phyloP scores from a whole-genome alignment of 2,888 invertebrate species.

The Charanyca ferruginea region DNA sequence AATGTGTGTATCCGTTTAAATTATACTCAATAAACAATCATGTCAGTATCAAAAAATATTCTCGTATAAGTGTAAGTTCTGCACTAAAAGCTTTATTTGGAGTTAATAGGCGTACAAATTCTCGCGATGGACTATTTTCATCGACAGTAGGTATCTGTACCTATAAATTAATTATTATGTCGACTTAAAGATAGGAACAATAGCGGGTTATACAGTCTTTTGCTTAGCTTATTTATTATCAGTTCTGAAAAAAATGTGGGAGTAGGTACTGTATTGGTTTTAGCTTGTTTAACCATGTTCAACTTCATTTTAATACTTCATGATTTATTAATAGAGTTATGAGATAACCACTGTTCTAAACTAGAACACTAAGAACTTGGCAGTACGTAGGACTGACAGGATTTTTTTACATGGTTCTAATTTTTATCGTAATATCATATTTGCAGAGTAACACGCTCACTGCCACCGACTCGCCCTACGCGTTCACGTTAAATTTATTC shows the following conservation, averaged over 20 bases:
- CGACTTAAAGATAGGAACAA: constrained; percentile 37
- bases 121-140: constrained; percentile 7
- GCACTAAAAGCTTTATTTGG: constrained; percentile 19
- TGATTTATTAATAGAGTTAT: too few species aligned
- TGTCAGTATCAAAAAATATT: neutral
- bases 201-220: constrained; percentile 15
- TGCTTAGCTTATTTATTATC: neutral
- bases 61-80: neutral
- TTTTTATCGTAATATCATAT: too few species aligned
- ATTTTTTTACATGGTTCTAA: too few species aligned
- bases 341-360: too few species aligned
- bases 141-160: neutral
- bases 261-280: neutral
- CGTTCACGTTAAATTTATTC: too few species aligned
- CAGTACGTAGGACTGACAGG: too few species aligned
- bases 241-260: neutral
- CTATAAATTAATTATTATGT: constrained; percentile 9
- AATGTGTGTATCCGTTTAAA: too few species aligned
- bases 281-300: too few species aligned
- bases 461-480: too few species aligned
- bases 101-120: constrained; percentile 9
- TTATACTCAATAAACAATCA: constrained; percentile 1
- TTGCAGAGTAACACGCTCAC: too few species aligned
- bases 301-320: too few species aligned
- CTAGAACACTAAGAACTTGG: too few species aligned